Evolutionary conservation across 1,140 invertebrate genomes (phyloP).

Genomic region (Papilio polytes): DNA sequence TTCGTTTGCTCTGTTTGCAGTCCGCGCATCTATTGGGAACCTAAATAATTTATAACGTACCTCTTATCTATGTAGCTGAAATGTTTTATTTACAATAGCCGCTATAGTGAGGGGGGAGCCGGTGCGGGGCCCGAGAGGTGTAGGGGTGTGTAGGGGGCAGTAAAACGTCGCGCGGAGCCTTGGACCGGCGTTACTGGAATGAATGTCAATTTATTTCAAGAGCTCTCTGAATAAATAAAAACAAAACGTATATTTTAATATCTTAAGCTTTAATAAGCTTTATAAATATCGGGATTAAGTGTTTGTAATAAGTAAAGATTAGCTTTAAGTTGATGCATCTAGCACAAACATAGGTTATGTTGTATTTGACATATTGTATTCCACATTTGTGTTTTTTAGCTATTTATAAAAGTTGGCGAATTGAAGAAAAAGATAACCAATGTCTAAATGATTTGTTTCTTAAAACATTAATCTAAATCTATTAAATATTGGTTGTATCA

Average conservation of each 20-base stretch:
- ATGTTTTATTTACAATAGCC: conserved; percentile 27
- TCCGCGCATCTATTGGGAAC: conserved; percentile 6
- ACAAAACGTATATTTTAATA: conserved; percentile 21
- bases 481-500: no score
- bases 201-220: conserved; percentile 34
- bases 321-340: not conserved
- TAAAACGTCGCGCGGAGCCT: conserved; percentile 13
- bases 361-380: no score
- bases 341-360: not conserved
- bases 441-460: no score
- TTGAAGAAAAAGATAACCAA: no score
- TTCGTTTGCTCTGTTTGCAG: not conserved
- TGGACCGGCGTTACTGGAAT: conserved; percentile 19
- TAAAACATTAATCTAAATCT: no score
- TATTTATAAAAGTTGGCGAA: no score
- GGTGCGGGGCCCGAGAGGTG: not conserved
- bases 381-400: not conserved
- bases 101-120: not conserved
- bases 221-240: conserved; percentile 24
- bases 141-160: not conserved
- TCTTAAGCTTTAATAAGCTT: conserved; percentile 8
- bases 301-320: conserved; percentile 11
- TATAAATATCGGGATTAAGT: not conserved
- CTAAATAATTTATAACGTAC: conserved; percentile 29
- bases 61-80: conserved; percentile 16